Evolutionary conservation across 2,113 vertebrate genomes (phyloP).

Genomic region (Alouatta palliata): DNA sequence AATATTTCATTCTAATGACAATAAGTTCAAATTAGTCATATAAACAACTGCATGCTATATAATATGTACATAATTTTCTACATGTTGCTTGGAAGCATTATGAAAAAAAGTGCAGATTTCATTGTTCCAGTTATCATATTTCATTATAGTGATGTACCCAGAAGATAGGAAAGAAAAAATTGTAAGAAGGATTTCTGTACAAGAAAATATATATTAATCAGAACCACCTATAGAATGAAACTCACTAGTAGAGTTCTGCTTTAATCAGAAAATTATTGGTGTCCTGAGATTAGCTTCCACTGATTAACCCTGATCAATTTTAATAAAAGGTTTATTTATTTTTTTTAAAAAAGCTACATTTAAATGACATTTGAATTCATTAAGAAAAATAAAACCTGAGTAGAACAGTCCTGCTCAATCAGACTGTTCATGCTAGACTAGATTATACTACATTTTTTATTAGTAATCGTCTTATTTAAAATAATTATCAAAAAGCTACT

Average conservation of each 20-base stretch:
- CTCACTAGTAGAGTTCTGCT: slow-evolving; percentile 44
- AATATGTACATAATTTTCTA: slow-evolving; percentile 9
- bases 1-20: not conserved
- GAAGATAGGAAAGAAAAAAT: slow-evolving; percentile 48
- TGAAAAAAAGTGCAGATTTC: slow-evolving; percentile 7
- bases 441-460: slow-evolving; percentile 48
- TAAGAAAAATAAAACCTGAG: slow-evolving; percentile 75
- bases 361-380: slow-evolving; percentile 60
- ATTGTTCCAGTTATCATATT: not conserved
- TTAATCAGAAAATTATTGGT: slow-evolving; percentile 72
- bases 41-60: not conserved
- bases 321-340: slow-evolving; percentile 6
- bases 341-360: slow-evolving; percentile 22
- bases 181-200: slow-evolving; percentile 54
- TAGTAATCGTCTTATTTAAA: slow-evolving; percentile 63
- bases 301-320: slow-evolving; percentile 69
- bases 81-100: slow-evolving; percentile 11
- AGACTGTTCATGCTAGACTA: slow-evolving; percentile 54
- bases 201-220: slow-evolving; percentile 55
- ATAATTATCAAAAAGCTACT: slow-evolving; percentile 57
- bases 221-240: slow-evolving; percentile 48
- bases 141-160: slow-evolving; percentile 30
- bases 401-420: slow-evolving; percentile 48
- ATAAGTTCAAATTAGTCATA: slow-evolving; percentile 49
- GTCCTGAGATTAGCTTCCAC: slow-evolving; percentile 64